Percentiles rank a stretch among this genome's conserved stretches.
phyloP scores from a whole-genome alignment of 2,113 vertebrate genomes.

The Phyllostomus discolor region DNA sequence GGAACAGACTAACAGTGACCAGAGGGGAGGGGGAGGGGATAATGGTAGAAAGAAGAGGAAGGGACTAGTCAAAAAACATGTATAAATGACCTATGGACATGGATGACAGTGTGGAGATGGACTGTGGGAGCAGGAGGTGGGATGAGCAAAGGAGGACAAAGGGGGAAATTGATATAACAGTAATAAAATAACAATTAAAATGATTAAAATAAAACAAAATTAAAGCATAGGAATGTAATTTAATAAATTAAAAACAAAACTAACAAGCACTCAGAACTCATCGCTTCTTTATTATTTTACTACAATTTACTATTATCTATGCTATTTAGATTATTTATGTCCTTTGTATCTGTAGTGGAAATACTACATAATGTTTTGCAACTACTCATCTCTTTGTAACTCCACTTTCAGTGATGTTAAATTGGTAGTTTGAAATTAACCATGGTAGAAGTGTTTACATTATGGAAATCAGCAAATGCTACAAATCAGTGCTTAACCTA shows the following conservation, averaged over 20 bases:
- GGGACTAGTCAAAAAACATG: too few relatives aligned
- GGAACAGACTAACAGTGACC: too few relatives aligned
- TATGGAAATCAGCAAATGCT: slow-evolving; percentile 11
- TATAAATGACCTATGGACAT: too few relatives aligned
- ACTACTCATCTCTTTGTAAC: not conserved
- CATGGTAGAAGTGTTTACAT: not conserved
- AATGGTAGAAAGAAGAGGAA: too few relatives aligned
- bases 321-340: not conserved
- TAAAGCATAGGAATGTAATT: not conserved
- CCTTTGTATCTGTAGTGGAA: not conserved
- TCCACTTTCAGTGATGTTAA: not conserved
- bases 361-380: not conserved
- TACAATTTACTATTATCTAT: not conserved
- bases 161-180: too few relatives aligned
- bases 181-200: too few relatives aligned
- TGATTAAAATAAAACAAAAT: not conserved
- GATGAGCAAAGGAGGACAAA: too few relatives aligned
- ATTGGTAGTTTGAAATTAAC: not conserved
- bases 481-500: slow-evolving; percentile 24
- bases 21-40: too few relatives aligned
- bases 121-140: too few relatives aligned
- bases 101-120: not conserved
- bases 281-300: slow-evolving; percentile 29
- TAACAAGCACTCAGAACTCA: not conserved
- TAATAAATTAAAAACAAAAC: not conserved